Conservation (phyloP, 2,888 invertebrate species). For the Harpalus rufipes region DNA sequence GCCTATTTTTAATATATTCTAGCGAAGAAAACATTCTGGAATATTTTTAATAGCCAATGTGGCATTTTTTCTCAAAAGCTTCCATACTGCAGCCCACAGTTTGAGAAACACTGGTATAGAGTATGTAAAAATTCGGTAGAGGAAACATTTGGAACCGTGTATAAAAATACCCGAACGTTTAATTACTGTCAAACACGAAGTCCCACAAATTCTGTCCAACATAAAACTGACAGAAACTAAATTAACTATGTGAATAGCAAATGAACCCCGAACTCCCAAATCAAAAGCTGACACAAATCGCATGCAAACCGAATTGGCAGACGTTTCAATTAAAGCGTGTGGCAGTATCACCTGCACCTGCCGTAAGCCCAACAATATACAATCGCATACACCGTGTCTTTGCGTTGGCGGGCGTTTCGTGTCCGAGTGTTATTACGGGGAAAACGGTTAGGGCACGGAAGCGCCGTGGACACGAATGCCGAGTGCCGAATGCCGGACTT, state of each 20-base stretch:
- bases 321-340: slow-evolving; percentile 39
- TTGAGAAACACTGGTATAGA: background rate
- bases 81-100: no score
- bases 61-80: no score
- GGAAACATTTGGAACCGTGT: slow-evolving; percentile 34
- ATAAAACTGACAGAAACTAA: slow-evolving; percentile 51
- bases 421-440: slow-evolving; percentile 15
- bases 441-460: slow-evolving; percentile 58
- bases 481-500: slow-evolving; percentile 55
- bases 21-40: no score
- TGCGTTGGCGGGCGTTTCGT: slow-evolving; percentile 13
- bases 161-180: slow-evolving; percentile 30
- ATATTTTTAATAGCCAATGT: no score
- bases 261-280: slow-evolving; percentile 38
- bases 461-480: slow-evolving; percentile 56
- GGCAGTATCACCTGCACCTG: slow-evolving; percentile 24
- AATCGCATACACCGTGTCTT: background rate
- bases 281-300: slow-evolving; percentile 38
- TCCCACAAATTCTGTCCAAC: slow-evolving; percentile 26
- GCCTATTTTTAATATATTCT: no score
- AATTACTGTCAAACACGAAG: slow-evolving; percentile 32
- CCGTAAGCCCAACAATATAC: background rate
- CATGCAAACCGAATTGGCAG: slow-evolving; percentile 3
- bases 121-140: background rate
- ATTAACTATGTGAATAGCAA: slow-evolving; percentile 50